Evolutionary conservation across 2,888 invertebrate species (phyloP), one percentile per base, ranked within the genome.

Genomic region (Eupithecia abbreviata): DNA sequence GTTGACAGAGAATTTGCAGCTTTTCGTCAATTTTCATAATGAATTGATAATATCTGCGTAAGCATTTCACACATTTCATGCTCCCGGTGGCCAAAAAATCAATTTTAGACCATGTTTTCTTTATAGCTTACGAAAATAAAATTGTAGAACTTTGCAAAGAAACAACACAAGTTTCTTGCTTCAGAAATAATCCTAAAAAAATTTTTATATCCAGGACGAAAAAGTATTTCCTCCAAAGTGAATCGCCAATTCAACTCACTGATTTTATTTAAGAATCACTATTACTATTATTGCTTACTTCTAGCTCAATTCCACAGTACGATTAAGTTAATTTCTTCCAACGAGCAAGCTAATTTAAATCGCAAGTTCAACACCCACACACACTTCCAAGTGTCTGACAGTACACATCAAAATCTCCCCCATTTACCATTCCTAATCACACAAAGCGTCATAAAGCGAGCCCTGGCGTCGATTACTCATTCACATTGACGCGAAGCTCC

Each of bases 401-500:
- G 45, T 43, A 66, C 55, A 41, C 51, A 43, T 71, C 15, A 71
- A 65, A 71, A 71, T 74, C 15, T 67, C 43, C 55, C 73, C 69
- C 58, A 75, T 71, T 75, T 55, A 72, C 75, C 62, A 73, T 74
- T 66, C 71, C 43, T 73, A 72, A 79, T 72, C 72, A 76, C 73
- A 76, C 72, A 76, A 72, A 79, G 75, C 67, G 51, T 70, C 69
- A 74, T 73, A 73, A 73, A 76, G 75, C 71, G 75, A 72, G 75
- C 74, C 79, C 75, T 71, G 76, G 79, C 77, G 79, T 82, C 80
- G 76, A 82, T 80, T 82, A 80, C 79, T 79, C 80, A 82, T 82
- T 79, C 82, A 70, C 77, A 80, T 80, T 79, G 82, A 81, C 78
- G 83, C 84, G 79, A 84, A 81, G 79, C 81, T 83, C 81, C 80